Conservation (phyloP, 2,113 vertebrate genomes). For the Barbus barbus region DNA sequence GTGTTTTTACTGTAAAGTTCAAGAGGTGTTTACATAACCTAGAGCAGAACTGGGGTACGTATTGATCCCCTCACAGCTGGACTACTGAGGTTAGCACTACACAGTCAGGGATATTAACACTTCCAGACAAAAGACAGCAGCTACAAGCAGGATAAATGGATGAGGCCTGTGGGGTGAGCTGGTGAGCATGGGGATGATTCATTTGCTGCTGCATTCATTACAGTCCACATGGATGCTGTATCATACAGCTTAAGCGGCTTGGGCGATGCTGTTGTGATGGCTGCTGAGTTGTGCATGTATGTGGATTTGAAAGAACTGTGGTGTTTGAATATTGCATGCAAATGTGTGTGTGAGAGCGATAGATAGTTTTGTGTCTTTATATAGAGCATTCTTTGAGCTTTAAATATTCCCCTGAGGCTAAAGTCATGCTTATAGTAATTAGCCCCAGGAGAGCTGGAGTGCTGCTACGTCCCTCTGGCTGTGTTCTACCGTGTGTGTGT, state of each 20-base stretch:
- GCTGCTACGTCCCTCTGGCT: conserved; percentile 48
- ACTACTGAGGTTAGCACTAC: conserved; percentile 39
- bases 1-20: conserved; percentile 28
- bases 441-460: conserved; percentile 46
- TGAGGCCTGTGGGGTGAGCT: conserved; percentile 32
- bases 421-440: conserved; percentile 53
- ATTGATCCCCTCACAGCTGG: conserved; percentile 51
- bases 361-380: conserved; percentile 2
- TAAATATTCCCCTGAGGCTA: conserved; percentile 41
- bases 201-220: conserved; percentile 26
- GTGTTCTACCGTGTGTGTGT: conserved; percentile 22
- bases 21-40: conserved; percentile 49
- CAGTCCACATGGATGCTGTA: conserved; percentile 35
- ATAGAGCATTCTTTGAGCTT: conserved; percentile 5
- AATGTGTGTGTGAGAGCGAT: background rate
- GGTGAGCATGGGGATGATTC: conserved; percentile 15
- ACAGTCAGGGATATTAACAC: conserved; percentile 44
- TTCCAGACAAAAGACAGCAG: conserved; percentile 48
- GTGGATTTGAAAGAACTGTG: background rate
- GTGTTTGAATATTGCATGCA: background rate
- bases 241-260: conserved; percentile 40
- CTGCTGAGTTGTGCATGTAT: conserved; percentile 26
- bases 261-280: conserved; percentile 35
- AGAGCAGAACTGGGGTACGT: conserved; percentile 27
- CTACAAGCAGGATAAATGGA: conserved; percentile 40